A percentile compares a stretch with the other conserved stretches of the same genome.
phyloP scores from a whole-genome alignment of 1,140 invertebrate species.

The Parasteatoda tepidariorum region DNA sequence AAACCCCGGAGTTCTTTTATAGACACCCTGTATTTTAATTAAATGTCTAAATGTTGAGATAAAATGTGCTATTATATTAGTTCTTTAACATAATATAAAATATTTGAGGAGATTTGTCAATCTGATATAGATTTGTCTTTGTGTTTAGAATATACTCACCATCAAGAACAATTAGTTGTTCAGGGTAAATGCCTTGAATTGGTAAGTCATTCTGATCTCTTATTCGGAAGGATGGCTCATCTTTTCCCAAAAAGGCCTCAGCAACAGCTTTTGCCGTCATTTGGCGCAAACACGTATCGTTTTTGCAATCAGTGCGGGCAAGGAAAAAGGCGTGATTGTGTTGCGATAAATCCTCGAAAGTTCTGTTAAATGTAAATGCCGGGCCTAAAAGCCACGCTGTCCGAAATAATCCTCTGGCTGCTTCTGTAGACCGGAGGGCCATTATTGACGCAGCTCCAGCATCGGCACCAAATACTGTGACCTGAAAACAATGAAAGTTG shows the following conservation, averaged over 20 bases:
- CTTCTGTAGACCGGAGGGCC: conserved; percentile 24
- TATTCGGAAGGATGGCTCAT: conserved; percentile 63
- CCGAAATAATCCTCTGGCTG: conserved; percentile 8
- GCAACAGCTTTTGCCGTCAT: conserved; percentile 39
- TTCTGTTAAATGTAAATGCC: conserved; percentile 54
- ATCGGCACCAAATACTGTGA: conserved; percentile 58
- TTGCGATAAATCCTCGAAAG: conserved; percentile 41
- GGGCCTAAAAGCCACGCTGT: conserved; percentile 62
- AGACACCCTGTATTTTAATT: too few relatives aligned
- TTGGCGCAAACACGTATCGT: conserved; percentile 45
- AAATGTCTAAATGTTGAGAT: too few relatives aligned
- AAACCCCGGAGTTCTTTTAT: too few relatives aligned
- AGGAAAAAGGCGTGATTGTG: conserved; percentile 56
- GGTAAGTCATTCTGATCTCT: conserved; percentile 64
- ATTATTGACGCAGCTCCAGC: conserved; percentile 52
- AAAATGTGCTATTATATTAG: too few relatives aligned
- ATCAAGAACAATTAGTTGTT: conserved; percentile 62
- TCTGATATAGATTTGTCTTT: too few relatives aligned
- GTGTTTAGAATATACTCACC: too few relatives aligned
- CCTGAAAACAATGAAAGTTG: conserved; percentile 13
- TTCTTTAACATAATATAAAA: too few relatives aligned
- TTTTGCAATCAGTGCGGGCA: conserved; percentile 27
- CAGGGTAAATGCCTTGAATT: conserved; percentile 62
- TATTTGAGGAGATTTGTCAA: too few relatives aligned
- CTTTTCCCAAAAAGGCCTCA: conserved; percentile 57